These are phyloP conservation scores for Brachionus angularis DNA, from an alignment of 1,140 invertebrate species.

Conservation along the genomic window DNA sequence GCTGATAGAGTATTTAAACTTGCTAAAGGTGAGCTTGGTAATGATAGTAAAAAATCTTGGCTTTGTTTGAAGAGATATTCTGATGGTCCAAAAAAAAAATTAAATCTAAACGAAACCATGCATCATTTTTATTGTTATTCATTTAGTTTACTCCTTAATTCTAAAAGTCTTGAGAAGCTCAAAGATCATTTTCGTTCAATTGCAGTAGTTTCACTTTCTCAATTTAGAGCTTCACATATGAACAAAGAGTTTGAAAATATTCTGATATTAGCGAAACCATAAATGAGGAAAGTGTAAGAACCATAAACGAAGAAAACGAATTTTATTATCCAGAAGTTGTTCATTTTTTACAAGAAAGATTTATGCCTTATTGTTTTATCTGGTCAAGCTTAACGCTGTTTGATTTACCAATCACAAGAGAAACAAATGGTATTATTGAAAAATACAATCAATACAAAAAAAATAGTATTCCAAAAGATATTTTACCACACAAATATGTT, in stretches of 20 bases:
- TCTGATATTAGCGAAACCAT: too few relatives aligned
- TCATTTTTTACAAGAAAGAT: constrained; percentile 17
- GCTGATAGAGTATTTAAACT: constrained; percentile 22
- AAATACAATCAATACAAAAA: constrained; percentile 38
- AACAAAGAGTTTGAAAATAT: neutral
- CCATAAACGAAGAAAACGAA: constrained; percentile 28
- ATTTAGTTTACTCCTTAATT: constrained; percentile 19
- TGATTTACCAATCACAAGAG: constrained; percentile 16
- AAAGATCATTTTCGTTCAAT: constrained; percentile 21
- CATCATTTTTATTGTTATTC: constrained; percentile 19
- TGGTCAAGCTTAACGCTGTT: constrained; percentile 18
- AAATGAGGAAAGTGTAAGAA: too few relatives aligned
- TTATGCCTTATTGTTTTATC: constrained; percentile 35
- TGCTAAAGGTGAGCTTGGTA: constrained; percentile 4
- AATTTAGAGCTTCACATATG: neutral
- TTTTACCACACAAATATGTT: constrained; percentile 31
- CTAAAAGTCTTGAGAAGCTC: neutral
- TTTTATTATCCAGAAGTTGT: neutral
- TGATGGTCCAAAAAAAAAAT: constrained; percentile 12
- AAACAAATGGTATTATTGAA: constrained; percentile 31
- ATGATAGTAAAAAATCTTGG: neutral
- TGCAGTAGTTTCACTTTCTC: neutral
- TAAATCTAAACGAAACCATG: neutral
- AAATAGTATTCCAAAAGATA: constrained; percentile 21
- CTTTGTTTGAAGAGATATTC: constrained; percentile 20